Conservation (phyloP, 2,888 invertebrate genomes). For the Phyllotreta striolata region DNA sequence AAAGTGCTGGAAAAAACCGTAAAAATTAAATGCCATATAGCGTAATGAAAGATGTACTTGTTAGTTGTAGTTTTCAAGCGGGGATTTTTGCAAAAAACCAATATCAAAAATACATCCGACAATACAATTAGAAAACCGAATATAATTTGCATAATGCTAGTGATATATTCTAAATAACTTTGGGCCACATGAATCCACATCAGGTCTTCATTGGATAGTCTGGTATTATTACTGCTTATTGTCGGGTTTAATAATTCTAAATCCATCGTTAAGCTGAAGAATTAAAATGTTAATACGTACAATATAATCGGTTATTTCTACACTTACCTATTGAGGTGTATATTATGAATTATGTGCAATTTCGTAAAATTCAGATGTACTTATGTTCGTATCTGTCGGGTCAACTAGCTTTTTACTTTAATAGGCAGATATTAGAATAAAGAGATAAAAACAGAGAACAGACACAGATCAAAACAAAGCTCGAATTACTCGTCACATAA, state of each 20-base stretch:
- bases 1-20: not conserved
- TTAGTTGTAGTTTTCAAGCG: conserved; percentile 10
- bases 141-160: not conserved
- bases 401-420: too few relatives aligned
- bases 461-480: too few relatives aligned
- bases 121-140: conserved; percentile 3
- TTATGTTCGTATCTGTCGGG: too few relatives aligned
- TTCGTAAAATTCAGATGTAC: too few relatives aligned
- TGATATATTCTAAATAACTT: conserved; percentile 9
- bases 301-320: too few relatives aligned
- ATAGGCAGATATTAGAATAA: too few relatives aligned
- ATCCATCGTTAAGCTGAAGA: not conserved
- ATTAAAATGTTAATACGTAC: conserved; percentile 2
- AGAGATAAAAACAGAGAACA: too few relatives aligned
- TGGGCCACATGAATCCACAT: conserved; percentile 4
- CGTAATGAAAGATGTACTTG: conserved; percentile 1
- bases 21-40: conserved; percentile 14
- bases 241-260: not conserved
- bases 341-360: too few relatives aligned
- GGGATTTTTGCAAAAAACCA: conserved; percentile 6
- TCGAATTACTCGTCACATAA: too few relatives aligned
- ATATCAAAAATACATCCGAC: conserved; percentile 9
- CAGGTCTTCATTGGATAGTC: not conserved
- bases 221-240: not conserved
- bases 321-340: too few relatives aligned